Evolutionary conservation across 2,888 invertebrate genomes (phyloP).

Genomic region (Conchocele bisecta): DNA sequence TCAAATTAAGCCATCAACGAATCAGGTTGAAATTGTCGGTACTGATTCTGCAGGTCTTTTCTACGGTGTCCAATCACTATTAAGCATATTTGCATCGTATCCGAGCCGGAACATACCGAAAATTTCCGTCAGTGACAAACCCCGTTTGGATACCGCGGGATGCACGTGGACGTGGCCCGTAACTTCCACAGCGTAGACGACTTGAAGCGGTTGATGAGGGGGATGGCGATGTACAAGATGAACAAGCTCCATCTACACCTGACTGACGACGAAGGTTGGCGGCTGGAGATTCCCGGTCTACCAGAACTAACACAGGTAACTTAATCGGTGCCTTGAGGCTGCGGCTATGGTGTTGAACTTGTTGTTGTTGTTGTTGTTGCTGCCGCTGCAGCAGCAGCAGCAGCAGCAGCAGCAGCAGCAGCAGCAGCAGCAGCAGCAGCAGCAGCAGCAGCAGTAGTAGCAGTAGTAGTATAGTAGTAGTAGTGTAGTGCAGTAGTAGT

Average conservation of each 20-base stretch:
- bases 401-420: too few species aligned
- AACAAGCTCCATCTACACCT: constrained; percentile 81
- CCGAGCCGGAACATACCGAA: constrained; percentile 41
- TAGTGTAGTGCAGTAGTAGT: too few species aligned
- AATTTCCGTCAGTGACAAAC: constrained; percentile 59
- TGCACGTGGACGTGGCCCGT: constrained; percentile 70
- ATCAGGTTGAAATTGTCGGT: too few species aligned
- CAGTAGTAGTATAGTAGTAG: too few species aligned
- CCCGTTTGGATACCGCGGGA: constrained; percentile 69
- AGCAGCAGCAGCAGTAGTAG: too few species aligned
- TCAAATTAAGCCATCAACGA: too few species aligned
- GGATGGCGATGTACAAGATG: constrained; percentile 80
- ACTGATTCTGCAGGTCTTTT: constrained; percentile 54
- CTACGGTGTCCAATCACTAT: constrained; percentile 61
- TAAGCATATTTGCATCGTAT: constrained; percentile 48
- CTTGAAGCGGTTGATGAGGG: constrained; percentile 70
- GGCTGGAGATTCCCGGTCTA: constrained; percentile 79
- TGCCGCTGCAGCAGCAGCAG: too few species aligned
- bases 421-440: too few species aligned
- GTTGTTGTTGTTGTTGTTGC: background rate
- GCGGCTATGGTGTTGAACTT: background rate
- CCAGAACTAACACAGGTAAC: constrained; percentile 78
- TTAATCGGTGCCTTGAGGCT: background rate
- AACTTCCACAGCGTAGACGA: constrained; percentile 74
- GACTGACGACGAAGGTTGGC: constrained; percentile 81